Conservation (phyloP, 2,888 invertebrate genomes). For the Perizoma affinitatum region DNA sequence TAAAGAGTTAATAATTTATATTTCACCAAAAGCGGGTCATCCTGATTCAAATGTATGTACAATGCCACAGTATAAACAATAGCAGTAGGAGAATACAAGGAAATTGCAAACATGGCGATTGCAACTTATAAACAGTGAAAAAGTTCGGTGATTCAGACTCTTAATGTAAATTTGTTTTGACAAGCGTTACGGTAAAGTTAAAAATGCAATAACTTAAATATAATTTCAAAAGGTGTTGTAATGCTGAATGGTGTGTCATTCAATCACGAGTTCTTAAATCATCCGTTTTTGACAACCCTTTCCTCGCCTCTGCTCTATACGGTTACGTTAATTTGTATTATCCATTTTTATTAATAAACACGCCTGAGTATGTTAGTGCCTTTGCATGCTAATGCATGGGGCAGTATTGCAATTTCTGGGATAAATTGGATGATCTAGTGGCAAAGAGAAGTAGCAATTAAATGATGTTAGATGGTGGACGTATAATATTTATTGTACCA, state of each 20-base stretch:
- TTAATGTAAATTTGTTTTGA: conserved; percentile 38
- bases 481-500: too few relatives aligned
- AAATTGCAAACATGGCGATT: conserved; percentile 53
- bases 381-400: too few relatives aligned
- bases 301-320: not conserved
- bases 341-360: too few relatives aligned
- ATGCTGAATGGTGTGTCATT: not conserved
- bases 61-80: conserved; percentile 26
- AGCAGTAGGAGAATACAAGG: conserved; percentile 45
- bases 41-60: conserved; percentile 51
- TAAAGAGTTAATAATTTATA: conserved; percentile 40
- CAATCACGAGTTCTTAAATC: not conserved
- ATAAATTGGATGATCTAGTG: too few relatives aligned
- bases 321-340: not conserved
- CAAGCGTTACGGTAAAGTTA: conserved; percentile 31
- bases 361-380: too few relatives aligned
- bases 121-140: conserved; percentile 46
- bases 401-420: too few relatives aligned
- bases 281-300: not conserved
- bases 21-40: conserved; percentile 48
- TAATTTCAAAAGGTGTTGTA: conserved; percentile 39
- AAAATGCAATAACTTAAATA: conserved; percentile 20
- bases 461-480: too few relatives aligned
- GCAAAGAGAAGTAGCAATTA: too few relatives aligned
- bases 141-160: conserved; percentile 41